phyloP scores from a whole-genome alignment of 2,797 vertebrate genomes.

The Micromesistius poutassou region DNA sequence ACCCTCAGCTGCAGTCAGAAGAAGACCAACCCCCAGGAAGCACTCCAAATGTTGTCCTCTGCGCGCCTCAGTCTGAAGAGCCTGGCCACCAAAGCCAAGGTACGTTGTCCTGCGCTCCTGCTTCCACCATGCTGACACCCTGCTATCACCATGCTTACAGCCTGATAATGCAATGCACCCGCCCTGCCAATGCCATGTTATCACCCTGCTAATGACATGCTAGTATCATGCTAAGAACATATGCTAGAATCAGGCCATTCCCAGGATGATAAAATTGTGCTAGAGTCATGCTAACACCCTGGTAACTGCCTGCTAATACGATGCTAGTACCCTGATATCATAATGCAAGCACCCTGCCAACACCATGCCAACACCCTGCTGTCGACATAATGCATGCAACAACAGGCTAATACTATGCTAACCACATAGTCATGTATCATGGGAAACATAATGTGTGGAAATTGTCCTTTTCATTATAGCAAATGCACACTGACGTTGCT shows the following conservation, averaged over 20 bases:
- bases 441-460: neutral
- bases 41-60: conserved; percentile 85
- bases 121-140: neutral
- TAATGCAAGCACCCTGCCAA: neutral
- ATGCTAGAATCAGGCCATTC: neutral
- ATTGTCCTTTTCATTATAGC: conserved; percentile 63
- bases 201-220: neutral
- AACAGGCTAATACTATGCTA: neutral
- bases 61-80: conserved; percentile 87
- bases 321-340: neutral
- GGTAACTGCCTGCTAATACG: neutral
- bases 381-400: neutral
- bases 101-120: conserved; percentile 45
- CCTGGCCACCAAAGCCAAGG: conserved; percentile 88
- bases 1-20: conserved; percentile 81
- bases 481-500: conserved; percentile 80
- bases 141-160: neutral
- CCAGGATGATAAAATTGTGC: neutral
- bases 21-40: conserved; percentile 79
- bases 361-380: neutral
- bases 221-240: neutral
- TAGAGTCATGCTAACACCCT: neutral
- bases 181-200: neutral
- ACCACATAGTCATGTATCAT: neutral
- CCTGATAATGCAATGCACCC: neutral